Evolutionary conservation across 2,888 invertebrate species (phyloP), one percentile per base, ranked within the genome.

Genomic region (Clistopyga incitator): DNA sequence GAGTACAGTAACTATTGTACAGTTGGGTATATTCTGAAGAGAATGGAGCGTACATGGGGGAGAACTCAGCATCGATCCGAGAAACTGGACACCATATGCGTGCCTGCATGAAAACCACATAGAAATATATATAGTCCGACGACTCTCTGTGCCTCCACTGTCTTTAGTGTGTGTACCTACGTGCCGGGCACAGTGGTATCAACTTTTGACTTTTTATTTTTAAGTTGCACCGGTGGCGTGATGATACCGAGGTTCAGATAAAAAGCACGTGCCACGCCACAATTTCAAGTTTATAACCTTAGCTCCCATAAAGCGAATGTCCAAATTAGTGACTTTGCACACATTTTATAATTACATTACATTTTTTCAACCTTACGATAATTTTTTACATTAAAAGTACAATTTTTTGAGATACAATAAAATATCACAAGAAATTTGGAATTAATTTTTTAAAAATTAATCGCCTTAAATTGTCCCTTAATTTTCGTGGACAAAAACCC

Each of bases 81-180:
- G 83, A 84, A 84, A 84, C 80, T 84, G 83, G 83, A 80, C 80
- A 84, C 83, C 83, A 74, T 64, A 64, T 78, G 84, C 78, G 80
- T 81, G 80, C 80, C 15, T 54, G 74, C 70, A 42, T 74, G 77
- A 78, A 74, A 72, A 50, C 77, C 74, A 74, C 84, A 74, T 78
- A 45, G 76, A 61, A 78, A 54, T 59, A 68, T 59, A 68, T 42
- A 25, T 52, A 61, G 10, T 6, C 18, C 68, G 20, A 25, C 68
- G 20, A 25, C 15, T 59, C 4, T 61, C 23, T 18, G 25, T 59
- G 11, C 15, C 23, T 65, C 34, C 38, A 67, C 20, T 8, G 59
- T 81, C 18, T 61, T 6, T 54, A 23, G 13, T 67, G 29, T 67
- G 29, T n/a, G 29, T 59, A 59, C 29, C 29, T 29, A 29, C 20